Base-by-base conservation (phyloP, 2,113 vertebrate species). In the Empidonax alnorum region DNA sequence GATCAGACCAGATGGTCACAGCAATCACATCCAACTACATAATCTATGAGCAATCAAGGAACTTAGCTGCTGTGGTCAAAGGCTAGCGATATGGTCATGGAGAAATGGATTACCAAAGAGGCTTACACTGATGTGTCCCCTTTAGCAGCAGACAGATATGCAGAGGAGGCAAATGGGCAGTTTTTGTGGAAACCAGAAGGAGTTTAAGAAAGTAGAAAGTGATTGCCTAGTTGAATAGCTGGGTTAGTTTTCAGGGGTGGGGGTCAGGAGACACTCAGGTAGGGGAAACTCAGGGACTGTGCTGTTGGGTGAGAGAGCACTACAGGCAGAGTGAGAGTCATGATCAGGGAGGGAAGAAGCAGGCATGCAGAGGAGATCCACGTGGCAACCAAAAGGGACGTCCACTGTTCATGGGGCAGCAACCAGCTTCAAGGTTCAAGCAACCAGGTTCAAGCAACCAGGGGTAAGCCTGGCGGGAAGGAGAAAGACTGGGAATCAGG, bases 1-100 rank as follows among this genome's bases (percentile, higher is more conserved):
- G 76, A 87, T 93, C 95, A 81, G 69, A 84, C 66, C 89, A 96
- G 95, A 94, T 92, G 87, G 91, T 77, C 89, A 72, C 65, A 94
- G 69, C 80, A 92, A 89, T 91, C 80, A 80, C 47, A 86, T 94
- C 66, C 52, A 89, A 21, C 65, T 63, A 47, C 62, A 68, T 75
- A 84, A 91, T 87, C 89, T 81, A 95, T n/a, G n/a, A 82, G 52
- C 52, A 94, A 91, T 78, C 87, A 89, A 84, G 87, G 75, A 87
- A 87, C 78, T 33, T 59, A 91, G 52, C 93, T 81, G 33, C 68
- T 2, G 3, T 69, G 65, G 83, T 90, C 83, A 86, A 88, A 84
- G 59, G 65, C 65, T 52, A 56, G 80, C 0, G 0, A 42, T n/a
- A 27, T 1, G 37, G 84, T 65, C 4, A 1, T 0, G 7, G 27